Percentiles rank a stretch among this genome's conserved stretches.
phyloP scores from a whole-genome alignment of 2,113 vertebrate genomes.

The Procavia capensis region DNA sequence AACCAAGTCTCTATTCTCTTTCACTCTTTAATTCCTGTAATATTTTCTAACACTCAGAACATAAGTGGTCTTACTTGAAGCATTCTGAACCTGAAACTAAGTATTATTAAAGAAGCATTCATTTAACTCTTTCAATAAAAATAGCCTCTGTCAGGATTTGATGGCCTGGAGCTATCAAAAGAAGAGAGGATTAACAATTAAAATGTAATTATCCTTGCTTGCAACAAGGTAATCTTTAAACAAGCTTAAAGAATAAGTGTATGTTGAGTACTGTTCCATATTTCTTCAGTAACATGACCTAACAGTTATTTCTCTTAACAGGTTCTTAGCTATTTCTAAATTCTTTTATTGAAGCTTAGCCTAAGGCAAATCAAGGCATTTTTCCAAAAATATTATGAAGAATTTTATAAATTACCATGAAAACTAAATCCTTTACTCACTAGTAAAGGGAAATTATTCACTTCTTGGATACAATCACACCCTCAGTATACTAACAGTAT shows the following conservation, averaged over 20 bases:
- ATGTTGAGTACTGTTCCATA: background rate
- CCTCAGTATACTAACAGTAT: background rate
- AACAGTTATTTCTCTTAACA: background rate
- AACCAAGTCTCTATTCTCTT: background rate
- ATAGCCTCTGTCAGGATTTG: background rate
- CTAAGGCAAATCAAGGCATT: conserved; percentile 22
- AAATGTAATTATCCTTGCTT: conserved; percentile 11
- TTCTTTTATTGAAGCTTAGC: conserved; percentile 3
- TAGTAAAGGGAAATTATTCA: conserved; percentile 32
- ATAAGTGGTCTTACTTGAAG: background rate
- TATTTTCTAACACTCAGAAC: conserved; percentile 32
- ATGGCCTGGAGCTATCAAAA: background rate
- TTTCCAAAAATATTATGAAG: background rate
- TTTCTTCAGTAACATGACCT: background rate
- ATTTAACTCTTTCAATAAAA: conserved; percentile 27
- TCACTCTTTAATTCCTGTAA: background rate
- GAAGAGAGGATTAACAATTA: background rate
- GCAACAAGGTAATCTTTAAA: background rate
- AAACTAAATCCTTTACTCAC: background rate
- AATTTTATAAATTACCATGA: background rate
- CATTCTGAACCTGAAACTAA: background rate
- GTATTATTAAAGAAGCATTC: background rate
- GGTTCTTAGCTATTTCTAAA: conserved; percentile 10
- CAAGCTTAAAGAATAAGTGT: conserved; percentile 16
- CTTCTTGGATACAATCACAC: background rate